Conservation (phyloP, 2,113 vertebrate species). For the Astur gentilis region DNA sequence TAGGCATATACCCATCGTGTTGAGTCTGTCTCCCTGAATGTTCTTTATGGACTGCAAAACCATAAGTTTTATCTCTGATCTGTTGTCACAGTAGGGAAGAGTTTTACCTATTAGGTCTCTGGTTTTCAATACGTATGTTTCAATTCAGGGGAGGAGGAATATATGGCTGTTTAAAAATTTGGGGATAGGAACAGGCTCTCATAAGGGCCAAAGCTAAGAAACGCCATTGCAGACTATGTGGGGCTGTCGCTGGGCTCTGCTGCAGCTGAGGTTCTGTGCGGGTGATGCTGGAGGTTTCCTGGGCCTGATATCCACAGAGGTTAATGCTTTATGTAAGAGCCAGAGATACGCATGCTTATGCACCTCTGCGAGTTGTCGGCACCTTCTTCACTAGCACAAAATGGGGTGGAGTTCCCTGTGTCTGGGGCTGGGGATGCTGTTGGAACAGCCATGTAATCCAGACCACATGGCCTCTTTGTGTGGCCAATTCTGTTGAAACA, state of each 20-base stretch:
- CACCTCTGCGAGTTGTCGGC: neutral
- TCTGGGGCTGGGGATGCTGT: neutral
- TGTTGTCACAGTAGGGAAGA: neutral
- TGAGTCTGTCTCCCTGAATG: slow-evolving; percentile 65
- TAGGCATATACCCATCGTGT: slow-evolving; percentile 74
- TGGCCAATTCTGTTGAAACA: neutral
- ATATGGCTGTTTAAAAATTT: neutral
- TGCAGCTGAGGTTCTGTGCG: accelerated
- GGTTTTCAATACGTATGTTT: neutral
- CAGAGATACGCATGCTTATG: neutral
- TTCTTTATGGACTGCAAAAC: slow-evolving; percentile 47
- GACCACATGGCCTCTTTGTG: accelerated
- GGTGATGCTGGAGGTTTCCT: neutral
- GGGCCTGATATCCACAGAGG: neutral
- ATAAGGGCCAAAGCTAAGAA: neutral
- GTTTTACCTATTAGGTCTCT: neutral
- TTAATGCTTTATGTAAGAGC: neutral
- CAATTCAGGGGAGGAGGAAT: neutral
- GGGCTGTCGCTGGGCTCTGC: neutral
- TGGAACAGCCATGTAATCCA: neutral
- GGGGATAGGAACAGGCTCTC: neutral
- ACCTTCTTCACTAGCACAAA: neutral
- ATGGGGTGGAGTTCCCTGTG: neutral
- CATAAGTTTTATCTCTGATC: neutral
- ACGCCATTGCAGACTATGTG: accelerated